Evolutionary conservation across 2,888 invertebrate genomes (phyloP).

Genomic region (Ditula angustiorana): DNA sequence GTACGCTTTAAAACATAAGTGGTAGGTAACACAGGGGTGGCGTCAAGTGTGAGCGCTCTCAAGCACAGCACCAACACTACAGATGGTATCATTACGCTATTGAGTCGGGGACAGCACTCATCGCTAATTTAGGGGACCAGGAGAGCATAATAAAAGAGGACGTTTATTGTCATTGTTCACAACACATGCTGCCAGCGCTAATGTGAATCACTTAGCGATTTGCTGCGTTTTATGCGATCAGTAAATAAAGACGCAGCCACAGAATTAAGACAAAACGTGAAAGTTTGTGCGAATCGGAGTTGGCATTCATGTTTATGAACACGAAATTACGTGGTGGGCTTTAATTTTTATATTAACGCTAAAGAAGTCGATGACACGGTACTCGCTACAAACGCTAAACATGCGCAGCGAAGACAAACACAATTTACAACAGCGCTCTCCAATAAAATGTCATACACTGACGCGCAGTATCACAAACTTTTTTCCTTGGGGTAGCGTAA

Average conservation of each 20-base stretch:
- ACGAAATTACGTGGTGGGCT: constrained; percentile 23
- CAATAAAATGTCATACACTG: constrained; percentile 35
- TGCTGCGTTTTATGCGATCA: not conserved
- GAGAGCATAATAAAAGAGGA: constrained; percentile 34
- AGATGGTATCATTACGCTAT: constrained; percentile 37
- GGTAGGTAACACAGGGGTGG: constrained; percentile 17
- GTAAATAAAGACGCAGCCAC: constrained; percentile 5
- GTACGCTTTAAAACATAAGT: constrained; percentile 22
- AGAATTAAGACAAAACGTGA: not conserved
- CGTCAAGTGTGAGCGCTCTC: constrained; percentile 29
- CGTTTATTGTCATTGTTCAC: constrained; percentile 33
- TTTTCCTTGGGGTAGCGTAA: constrained; percentile 65
- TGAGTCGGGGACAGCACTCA: constrained; percentile 32
- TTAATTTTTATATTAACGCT: constrained; percentile 9
- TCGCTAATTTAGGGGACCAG: constrained; percentile 33
- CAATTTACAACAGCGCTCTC: constrained; percentile 24
- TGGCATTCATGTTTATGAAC: constrained; percentile 33
- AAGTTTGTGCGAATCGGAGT: constrained; percentile 16
- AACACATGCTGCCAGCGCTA: constrained; percentile 27
- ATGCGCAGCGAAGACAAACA: not conserved
- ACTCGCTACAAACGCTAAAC: constrained; percentile 13
- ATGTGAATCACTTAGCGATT: constrained; percentile 20
- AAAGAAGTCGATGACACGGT: constrained; percentile 20
- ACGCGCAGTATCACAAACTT: constrained; percentile 31
- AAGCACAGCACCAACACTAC: constrained; percentile 12